Evolutionary conservation across 2,113 vertebrate species (phyloP), one percentile per base, ranked within the genome.

Genomic region (Phrynosoma blainvillii): DNA sequence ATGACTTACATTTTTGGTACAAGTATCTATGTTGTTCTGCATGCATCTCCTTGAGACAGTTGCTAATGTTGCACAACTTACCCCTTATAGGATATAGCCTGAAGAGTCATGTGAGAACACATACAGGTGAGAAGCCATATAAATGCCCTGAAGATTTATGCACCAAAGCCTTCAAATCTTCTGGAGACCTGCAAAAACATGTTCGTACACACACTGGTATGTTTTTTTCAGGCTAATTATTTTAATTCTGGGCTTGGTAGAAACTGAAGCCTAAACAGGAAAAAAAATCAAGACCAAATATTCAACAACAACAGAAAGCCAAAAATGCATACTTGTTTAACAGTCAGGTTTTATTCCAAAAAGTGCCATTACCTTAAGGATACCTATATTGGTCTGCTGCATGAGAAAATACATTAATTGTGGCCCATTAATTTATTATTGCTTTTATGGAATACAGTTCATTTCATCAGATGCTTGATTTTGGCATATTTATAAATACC

Each of bases 151-250:
- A 98, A 89, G 97, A 98, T 8, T 14, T 97, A 88, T 98, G 98
- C 32, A 97, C 92, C 93, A 98, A 98, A 95, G 98, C 97, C 91
- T 98, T 98, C 96, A 98, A 98, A 93, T 98, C 97, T 62, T 98
- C 98, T 0, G 97, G 97, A 56, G 97, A 98, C 82, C 96, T 98
- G 2, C 97, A 98, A 96, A 98, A 98, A 86, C 98, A 98, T 12
- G 96, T 97, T 75, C 96, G 97, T 52, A 98, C 97, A 0, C 98
- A 98, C 92, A 98, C 98, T 0, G 97, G 97, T 98, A 94, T 88
- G 95, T 87, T 54, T 21, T 36, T 54, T 27, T 32, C 12, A 52
- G 25, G 52, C 6, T 74, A 32, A 30, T 87, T 75, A 14, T 73
- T 87, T 73, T 87, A 75, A 27, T 82, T 82, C 8, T 11, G 27